Evolutionary conservation across 2,113 vertebrate species (phyloP).

Genomic region (Istiophorus platypterus): DNA sequence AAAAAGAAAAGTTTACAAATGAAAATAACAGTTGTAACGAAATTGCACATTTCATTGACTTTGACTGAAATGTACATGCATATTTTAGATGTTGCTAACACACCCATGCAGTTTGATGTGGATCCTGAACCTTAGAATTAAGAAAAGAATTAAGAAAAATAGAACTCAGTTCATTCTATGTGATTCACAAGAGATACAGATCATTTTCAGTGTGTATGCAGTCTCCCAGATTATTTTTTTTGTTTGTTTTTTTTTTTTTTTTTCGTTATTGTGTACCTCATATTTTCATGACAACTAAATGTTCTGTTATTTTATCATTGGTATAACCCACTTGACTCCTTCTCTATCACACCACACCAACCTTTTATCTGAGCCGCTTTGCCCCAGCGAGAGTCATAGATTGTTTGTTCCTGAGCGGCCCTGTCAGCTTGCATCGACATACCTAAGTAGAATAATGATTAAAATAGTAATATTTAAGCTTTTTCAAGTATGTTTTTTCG

Average conservation of each 20-base stretch:
- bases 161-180: not conserved
- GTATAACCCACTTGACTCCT: not conserved
- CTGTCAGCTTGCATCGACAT: conserved; percentile 34
- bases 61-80: not conserved
- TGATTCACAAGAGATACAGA: not conserved
- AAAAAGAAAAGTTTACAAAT: not conserved
- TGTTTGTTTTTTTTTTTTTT: too few species aligned
- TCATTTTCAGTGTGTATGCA: not conserved
- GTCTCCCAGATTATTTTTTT: not conserved
- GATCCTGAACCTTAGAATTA: not conserved
- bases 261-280: not conserved
- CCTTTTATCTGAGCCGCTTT: conserved; percentile 3
- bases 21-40: not conserved
- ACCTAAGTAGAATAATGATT: conserved; percentile 33
- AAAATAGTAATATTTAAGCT: conserved; percentile 19
- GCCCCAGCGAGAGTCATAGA: not conserved
- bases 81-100: not conserved
- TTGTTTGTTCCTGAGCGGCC: conserved; percentile 10
- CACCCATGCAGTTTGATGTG: not conserved
- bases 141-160: too few species aligned
- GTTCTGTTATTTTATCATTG: not conserved
- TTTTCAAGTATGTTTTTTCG: conserved; percentile 38
- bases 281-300: too few species aligned
- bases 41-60: too few species aligned
- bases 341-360: not conserved